Evolutionary conservation across 2,888 invertebrate species (phyloP).

Genomic region (Tiphia femorata): DNA sequence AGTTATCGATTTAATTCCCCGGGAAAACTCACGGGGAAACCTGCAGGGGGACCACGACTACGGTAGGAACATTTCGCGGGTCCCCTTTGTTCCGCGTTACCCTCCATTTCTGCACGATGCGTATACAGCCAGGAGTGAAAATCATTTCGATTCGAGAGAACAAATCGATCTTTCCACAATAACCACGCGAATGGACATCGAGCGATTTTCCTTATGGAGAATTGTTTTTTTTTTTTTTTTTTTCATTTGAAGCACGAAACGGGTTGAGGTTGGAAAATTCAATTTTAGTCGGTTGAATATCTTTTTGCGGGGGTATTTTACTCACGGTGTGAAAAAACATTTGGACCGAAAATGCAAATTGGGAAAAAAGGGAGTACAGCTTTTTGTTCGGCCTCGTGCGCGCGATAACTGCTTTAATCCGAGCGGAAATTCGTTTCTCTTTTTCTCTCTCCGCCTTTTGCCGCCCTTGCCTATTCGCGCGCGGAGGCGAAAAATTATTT

Average conservation of each 20-base stretch:
- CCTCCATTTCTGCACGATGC: too few species aligned
- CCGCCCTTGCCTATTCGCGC: too few species aligned
- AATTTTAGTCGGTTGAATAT: too few species aligned
- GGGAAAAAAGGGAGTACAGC: background rate
- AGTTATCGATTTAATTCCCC: constrained; percentile 67
- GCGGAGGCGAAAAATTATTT: background rate
- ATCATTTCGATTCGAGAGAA: background rate
- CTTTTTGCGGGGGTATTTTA: too few species aligned
- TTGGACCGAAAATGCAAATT: background rate
- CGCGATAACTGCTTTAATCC: too few species aligned
- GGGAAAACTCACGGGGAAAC: constrained; percentile 58
- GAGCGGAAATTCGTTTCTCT: too few species aligned
- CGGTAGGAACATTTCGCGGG: constrained; percentile 22
- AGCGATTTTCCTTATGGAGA: background rate
- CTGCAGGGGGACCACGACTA: constrained; percentile 21
- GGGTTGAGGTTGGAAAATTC: too few species aligned
- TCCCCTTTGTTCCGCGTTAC: constrained; percentile 26
- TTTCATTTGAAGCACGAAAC: too few species aligned
- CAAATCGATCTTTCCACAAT: background rate
- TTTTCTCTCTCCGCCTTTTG: too few species aligned
- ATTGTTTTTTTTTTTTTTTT: too few species aligned
- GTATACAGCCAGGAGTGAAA: too few species aligned
- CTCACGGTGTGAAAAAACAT: too few species aligned
- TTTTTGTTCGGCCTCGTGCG: background rate
- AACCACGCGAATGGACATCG: background rate